Percentiles rank a stretch among this genome's conserved stretches.
These are phyloP conservation scores for Cygnus olor DNA, from an alignment of 2,797 vertebrate genomes.

Conservation along the genomic window DNA sequence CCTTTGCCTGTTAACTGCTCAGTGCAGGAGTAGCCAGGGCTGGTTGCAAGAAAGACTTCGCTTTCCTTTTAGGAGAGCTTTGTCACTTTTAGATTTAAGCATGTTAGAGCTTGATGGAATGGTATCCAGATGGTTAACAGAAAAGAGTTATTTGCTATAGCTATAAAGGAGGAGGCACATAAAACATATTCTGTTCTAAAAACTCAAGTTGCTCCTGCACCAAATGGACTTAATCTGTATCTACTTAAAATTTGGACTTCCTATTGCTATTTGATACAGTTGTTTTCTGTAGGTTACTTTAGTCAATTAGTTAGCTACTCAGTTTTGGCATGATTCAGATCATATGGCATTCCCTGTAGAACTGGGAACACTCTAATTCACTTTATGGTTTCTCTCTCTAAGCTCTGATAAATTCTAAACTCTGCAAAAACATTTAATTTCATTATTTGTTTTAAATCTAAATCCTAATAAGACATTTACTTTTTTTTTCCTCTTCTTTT, in stretches of 20 bases:
- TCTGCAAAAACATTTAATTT: conserved; percentile 28
- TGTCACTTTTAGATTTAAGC: background rate
- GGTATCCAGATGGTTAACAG: conserved; percentile 20
- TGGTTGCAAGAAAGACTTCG: background rate
- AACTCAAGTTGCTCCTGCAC: conserved; percentile 24
- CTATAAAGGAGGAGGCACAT: conserved; percentile 8
- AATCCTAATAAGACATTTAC: background rate
- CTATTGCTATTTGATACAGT: conserved; percentile 31
- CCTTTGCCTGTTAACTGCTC: background rate
- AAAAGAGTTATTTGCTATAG: background rate
- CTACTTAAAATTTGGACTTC: conserved; percentile 56
- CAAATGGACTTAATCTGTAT: conserved; percentile 26
- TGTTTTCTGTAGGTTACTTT: conserved; percentile 43
- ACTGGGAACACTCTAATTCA: conserved; percentile 3
- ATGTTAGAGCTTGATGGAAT: background rate
- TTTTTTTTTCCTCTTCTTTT: background rate
- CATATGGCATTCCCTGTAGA: background rate
- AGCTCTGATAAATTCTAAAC: conserved; percentile 20
- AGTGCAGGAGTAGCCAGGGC: background rate
- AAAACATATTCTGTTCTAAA: conserved; percentile 13
- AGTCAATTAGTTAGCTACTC: conserved; percentile 37
- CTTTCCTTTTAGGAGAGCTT: background rate
- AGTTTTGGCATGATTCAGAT: conserved; percentile 28
- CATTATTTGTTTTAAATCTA: conserved; percentile 15
- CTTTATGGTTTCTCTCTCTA: conserved; percentile 4